Conservation (phyloP, 2,797 vertebrate species). For the Hydrolagus colliei region DNA sequence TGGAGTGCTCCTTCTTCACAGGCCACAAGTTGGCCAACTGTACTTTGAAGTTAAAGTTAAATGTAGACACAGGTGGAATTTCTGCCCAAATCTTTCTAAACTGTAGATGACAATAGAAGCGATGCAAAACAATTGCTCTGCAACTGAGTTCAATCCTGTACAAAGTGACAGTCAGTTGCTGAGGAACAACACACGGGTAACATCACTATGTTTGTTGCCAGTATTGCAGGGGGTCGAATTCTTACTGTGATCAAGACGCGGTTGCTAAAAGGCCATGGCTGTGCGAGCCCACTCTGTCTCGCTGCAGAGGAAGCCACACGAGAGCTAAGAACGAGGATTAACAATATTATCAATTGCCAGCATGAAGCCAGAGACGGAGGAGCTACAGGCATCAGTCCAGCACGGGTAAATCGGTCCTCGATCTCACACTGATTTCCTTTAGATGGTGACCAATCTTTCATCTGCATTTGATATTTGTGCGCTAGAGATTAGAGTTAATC, state of each 20-base stretch:
- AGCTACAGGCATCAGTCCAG: conserved; percentile 73
- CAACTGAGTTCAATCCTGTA: no score
- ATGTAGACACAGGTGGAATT: no score
- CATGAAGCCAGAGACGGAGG: conserved; percentile 44
- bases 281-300: conserved; percentile 57
- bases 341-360: conserved; percentile 62
- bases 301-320: conserved; percentile 64
- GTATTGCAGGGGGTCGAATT: conserved; percentile 67
- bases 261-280: conserved; percentile 75
- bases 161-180: no score
- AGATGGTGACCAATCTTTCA: background rate
- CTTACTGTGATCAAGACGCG: conserved; percentile 68
- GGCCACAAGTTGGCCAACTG: no score
- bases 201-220: conserved; percentile 47
- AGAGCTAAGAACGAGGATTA: conserved; percentile 73
- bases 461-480: background rate
- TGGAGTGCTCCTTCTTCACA: no score
- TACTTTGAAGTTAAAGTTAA: no score
- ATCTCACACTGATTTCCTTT: background rate
- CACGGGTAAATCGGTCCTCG: conserved; percentile 65
- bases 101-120: no score
- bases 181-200: background rate
- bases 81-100: no score
- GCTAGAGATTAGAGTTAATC: background rate
- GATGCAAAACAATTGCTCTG: no score